phyloP scores from a whole-genome alignment of 2,797 vertebrate species.

The Helostoma temminkii region DNA sequence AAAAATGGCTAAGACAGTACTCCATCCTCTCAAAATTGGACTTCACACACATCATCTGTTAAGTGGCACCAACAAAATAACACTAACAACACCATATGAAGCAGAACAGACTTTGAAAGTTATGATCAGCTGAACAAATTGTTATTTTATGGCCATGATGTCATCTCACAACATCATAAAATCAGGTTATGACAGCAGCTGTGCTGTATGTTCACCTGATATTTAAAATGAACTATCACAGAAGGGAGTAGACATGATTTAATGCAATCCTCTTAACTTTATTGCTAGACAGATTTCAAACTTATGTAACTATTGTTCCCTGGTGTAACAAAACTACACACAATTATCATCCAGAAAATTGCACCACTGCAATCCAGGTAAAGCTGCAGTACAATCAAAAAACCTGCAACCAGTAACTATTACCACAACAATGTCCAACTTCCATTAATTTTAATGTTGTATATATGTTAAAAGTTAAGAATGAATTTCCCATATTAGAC shows the following conservation, averaged over 20 bases:
- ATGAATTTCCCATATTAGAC: too few relatives aligned
- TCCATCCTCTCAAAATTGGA: too few relatives aligned
- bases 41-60: neutral
- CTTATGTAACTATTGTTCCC: too few relatives aligned
- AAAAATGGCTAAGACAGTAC: neutral
- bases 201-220: neutral
- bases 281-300: neutral
- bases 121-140: neutral
- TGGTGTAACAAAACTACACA: too few relatives aligned
- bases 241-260: neutral
- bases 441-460: neutral
- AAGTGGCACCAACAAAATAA: neutral
- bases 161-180: slow-evolving; percentile 6
- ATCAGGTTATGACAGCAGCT: slow-evolving; percentile 6
- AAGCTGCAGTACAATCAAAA: neutral
- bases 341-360: neutral
- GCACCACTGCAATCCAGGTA: neutral
- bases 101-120: neutral
- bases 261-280: neutral
- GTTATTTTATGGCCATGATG: neutral
- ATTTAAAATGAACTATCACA: neutral
- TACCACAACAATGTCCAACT: too few relatives aligned
- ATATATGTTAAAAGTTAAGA: neutral
- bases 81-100: neutral
- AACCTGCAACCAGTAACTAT: neutral